phyloP scores from a whole-genome alignment of 2,113 vertebrate species.

The Strix aluco region DNA sequence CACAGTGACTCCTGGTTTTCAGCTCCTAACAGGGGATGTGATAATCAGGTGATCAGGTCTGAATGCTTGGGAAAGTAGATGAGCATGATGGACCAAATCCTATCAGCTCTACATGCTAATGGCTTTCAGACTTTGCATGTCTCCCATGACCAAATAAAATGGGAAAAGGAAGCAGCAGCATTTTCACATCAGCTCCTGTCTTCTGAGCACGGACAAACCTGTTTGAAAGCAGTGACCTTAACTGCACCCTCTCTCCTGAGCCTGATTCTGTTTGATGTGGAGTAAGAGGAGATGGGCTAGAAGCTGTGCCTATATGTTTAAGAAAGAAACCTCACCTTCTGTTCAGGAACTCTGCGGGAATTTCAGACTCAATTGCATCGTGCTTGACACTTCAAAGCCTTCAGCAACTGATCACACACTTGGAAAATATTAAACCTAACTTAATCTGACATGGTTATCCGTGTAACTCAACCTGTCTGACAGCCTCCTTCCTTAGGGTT shows the following conservation, averaged over 20 bases:
- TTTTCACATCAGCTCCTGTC: background rate
- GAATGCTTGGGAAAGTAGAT: background rate
- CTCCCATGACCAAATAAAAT: background rate
- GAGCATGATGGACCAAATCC: background rate
- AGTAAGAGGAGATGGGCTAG: background rate
- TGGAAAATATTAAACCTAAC: constrained; percentile 32
- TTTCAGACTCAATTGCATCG: constrained; percentile 7
- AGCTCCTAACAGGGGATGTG: background rate
- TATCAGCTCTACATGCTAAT: background rate
- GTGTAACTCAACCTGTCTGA: background rate
- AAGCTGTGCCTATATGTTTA: background rate
- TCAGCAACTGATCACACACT: background rate
- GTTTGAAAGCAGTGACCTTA: background rate
- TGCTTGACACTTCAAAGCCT: constrained; percentile 8
- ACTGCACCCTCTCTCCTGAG: background rate
- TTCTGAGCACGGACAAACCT: background rate
- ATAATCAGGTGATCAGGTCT: background rate
- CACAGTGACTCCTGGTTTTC: background rate
- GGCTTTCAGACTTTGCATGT: background rate
- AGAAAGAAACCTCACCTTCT: background rate
- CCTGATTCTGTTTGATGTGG: background rate
- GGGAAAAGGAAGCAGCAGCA: background rate
- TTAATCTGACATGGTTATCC: background rate
- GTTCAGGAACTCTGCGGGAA: background rate
- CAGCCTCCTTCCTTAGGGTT: background rate